phyloP scores from a whole-genome alignment of 2,888 invertebrate species.

The Omphaloscelis lunosa region DNA sequence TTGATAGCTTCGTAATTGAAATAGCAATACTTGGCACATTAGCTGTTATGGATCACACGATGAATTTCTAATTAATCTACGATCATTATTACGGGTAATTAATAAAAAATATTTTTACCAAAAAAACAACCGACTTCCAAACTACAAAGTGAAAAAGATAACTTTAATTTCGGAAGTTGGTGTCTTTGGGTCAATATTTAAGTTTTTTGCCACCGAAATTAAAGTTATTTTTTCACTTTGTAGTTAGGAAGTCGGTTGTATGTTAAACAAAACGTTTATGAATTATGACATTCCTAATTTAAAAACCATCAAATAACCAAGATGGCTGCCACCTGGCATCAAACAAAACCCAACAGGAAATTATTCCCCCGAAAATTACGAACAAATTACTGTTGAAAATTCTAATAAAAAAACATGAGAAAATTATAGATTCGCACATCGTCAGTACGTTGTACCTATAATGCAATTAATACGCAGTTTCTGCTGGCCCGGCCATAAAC shows the following conservation, averaged over 20 bases:
- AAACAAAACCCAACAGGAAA: constrained; percentile 31
- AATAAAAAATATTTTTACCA: too few species aligned
- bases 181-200: too few species aligned
- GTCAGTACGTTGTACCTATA: background rate
- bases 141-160: too few species aligned
- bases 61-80: too few species aligned
- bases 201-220: too few species aligned
- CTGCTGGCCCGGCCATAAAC: constrained; percentile 46
- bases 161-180: too few species aligned
- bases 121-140: too few species aligned
- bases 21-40: background rate
- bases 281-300: background rate
- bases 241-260: too few species aligned
- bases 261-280: background rate
- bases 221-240: too few species aligned
- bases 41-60: background rate
- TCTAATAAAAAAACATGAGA: constrained; percentile 19
- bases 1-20: constrained; percentile 25
- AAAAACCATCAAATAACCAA: constrained; percentile 10
- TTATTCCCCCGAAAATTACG: constrained; percentile 33
- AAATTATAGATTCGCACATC: constrained; percentile 35
- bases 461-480: constrained; percentile 52
- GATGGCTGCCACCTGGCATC: constrained; percentile 19
- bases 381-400: constrained; percentile 15
- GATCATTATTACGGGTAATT: background rate